These are phyloP conservation scores for Tachystola acroxantha DNA, from an alignment of 2,888 invertebrate genomes.

Conservation along the genomic window DNA sequence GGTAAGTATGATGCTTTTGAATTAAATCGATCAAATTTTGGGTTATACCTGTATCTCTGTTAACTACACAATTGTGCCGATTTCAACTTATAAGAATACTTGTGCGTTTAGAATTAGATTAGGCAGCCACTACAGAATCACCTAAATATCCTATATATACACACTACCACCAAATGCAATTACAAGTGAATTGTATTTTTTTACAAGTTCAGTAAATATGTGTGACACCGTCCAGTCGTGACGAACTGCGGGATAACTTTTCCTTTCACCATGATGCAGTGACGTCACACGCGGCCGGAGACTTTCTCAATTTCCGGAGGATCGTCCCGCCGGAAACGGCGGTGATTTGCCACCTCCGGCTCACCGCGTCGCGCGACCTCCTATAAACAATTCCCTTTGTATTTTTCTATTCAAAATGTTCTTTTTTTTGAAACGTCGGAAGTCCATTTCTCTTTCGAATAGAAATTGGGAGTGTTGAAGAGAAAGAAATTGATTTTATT, in stretches of 20 bases:
- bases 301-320: conserved; percentile 53
- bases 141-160: no score
- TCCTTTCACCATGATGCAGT: conserved; percentile 29
- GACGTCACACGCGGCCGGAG: conserved; percentile 33
- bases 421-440: conserved; percentile 15
- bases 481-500: neutral
- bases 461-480: conserved; percentile 4
- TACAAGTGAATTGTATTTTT: no score
- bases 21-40: no score
- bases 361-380: conserved; percentile 30
- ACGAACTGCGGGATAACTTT: conserved; percentile 26
- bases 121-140: no score
- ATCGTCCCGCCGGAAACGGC: conserved; percentile 46
- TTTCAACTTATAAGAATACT: no score
- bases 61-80: no score
- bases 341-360: conserved; percentile 58
- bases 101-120: no score
- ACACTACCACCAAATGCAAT: no score
- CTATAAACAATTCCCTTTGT: conserved; percentile 32
- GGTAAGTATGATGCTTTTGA: no score
- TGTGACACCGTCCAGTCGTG: conserved; percentile 7
- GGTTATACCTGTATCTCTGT: no score
- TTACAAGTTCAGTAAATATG: conserved; percentile 11
- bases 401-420: conserved; percentile 19
- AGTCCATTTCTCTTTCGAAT: conserved; percentile 13